Base-by-base conservation (phyloP, 2,888 invertebrate species). In the Pollenia amentaria region DNA sequence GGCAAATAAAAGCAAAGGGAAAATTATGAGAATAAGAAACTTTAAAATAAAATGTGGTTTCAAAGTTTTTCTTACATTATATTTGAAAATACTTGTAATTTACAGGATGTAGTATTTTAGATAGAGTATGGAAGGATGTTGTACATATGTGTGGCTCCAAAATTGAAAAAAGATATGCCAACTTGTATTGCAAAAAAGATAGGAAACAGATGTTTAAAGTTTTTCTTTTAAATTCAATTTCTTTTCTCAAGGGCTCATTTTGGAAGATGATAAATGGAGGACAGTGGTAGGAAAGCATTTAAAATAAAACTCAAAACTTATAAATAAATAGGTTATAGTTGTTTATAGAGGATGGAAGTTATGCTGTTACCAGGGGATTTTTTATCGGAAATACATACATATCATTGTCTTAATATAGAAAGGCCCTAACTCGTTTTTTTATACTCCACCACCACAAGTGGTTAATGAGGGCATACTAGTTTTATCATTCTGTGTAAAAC, bases 131-230 rank as follows among this genome's bases (percentile, higher is more conserved):
- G n/a, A 69, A 60, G 16, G n/a, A 69, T 48, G 57, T 78, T 40
- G 57, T 14, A 18, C 60, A 78, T 69, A 42, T 73, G n/a, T 69
- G 55, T 51, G 40, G n/a, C 18, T 29, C 10, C 7, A 21, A 69
- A 60, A 48, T 8, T 21, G 40, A 60, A 70, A 70, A 60, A 79
- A 51, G 3, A 51, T 60, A 7, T 70, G 38, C 6, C 21, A 3
- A 16, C 60, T 55, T 18, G n/a, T 70, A 51, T 60, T 21, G 9
- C 1, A 60, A 51, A 10, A 57, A 21, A 60, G 60, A 79, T 62
- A 62, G 70, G 14, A 62, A 70, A 21, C 69, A 79, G 48, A 62
- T 70, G 78, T 69, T 57, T 77, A 14, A 29, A 29, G 16, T 38
- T 55, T 53, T 29, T 11, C 1, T 21, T 4, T 9, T 44, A 29